Evolutionary conservation across 2,888 invertebrate genomes (phyloP).

Genomic region (Ecliptopera silaceata): DNA sequence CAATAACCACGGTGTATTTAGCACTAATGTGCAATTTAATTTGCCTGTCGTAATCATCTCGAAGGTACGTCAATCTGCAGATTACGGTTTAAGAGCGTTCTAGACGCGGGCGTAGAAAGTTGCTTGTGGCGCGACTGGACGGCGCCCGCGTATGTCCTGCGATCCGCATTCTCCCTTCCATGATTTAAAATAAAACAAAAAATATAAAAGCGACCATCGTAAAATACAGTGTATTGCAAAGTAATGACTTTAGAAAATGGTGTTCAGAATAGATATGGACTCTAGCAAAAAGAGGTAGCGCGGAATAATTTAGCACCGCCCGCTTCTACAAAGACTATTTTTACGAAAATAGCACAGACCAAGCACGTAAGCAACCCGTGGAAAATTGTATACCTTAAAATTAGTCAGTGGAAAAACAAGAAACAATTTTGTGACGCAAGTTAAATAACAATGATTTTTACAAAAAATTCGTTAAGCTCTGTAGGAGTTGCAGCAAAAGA

Average conservation of each 20-base stretch:
- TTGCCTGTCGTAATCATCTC: conserved; percentile 75
- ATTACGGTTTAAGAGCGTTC: conserved; percentile 80
- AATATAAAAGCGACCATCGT: conserved; percentile 61
- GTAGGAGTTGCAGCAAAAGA: conserved; percentile 16
- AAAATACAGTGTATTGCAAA: conserved; percentile 65
- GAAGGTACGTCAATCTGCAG: conserved; percentile 78
- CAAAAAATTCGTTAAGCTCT: conserved; percentile 25
- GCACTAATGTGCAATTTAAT: conserved; percentile 72
- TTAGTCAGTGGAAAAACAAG: conserved; percentile 23
- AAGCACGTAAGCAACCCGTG: conserved; percentile 25
- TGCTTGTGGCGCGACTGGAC: conserved; percentile 78
- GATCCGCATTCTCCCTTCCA: conserved; percentile 76
- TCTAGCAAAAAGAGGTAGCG: conserved; percentile 12
- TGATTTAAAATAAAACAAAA: conserved; percentile 71
- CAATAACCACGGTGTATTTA: conserved; percentile 58
- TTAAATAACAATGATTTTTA: conserved; percentile 26
- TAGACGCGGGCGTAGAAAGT: conserved; percentile 82
- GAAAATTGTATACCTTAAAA: conserved; percentile 28
- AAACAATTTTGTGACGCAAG: conserved; percentile 32
- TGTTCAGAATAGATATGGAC: conserved; percentile 59
- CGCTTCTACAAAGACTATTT: not conserved
- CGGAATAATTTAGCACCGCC: conserved; percentile 9
- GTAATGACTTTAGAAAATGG: conserved; percentile 56
- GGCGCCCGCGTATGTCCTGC: conserved; percentile 80
- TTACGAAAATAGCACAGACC: not conserved